These are phyloP conservation scores for Drosophila mayri DNA, from an alignment of 1,140 invertebrate genomes.

Conservation along the genomic window DNA sequence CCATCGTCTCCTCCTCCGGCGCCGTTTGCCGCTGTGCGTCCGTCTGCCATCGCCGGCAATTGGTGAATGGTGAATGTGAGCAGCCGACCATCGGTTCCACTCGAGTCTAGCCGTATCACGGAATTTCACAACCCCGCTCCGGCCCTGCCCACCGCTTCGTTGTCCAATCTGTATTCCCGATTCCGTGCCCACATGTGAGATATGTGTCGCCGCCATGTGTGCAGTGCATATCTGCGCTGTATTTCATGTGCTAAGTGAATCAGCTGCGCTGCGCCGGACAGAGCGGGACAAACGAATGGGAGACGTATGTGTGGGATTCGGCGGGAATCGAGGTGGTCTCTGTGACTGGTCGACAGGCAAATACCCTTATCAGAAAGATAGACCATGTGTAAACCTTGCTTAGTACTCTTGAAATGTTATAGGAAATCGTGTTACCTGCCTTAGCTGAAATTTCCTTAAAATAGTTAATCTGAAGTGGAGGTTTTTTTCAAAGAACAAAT, in stretches of 20 bases:
- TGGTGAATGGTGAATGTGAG: slow-evolving; percentile 20
- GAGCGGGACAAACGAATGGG: slow-evolving; percentile 26
- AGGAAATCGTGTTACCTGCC: not conserved
- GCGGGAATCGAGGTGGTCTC: not conserved
- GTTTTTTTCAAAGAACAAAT: not conserved
- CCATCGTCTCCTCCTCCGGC: not conserved
- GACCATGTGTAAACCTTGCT: not conserved
- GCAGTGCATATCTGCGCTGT: slow-evolving; percentile 28
- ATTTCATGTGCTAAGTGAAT: slow-evolving; percentile 22
- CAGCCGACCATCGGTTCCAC: slow-evolving; percentile 1
- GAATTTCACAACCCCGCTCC: slow-evolving; percentile 24
- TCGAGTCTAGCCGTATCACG: slow-evolving; percentile 19
- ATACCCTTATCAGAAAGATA: slow-evolving; percentile 15
- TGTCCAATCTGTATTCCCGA: slow-evolving; percentile 11
- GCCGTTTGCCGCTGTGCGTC: slow-evolving; percentile 29
- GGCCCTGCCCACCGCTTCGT: not conserved
- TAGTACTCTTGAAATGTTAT: not conserved
- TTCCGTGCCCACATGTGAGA: slow-evolving; percentile 19
- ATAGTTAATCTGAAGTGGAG: not conserved
- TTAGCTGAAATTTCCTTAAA: not conserved
- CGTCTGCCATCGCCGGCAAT: slow-evolving; percentile 38
- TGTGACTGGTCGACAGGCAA: not conserved
- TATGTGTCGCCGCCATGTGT: slow-evolving; percentile 35
- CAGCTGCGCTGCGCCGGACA: not conserved
- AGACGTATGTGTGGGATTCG: slow-evolving; percentile 21